Evolutionary conservation across 2,888 invertebrate genomes (phyloP).

Genomic region (Chymomyza procnemis): DNA sequence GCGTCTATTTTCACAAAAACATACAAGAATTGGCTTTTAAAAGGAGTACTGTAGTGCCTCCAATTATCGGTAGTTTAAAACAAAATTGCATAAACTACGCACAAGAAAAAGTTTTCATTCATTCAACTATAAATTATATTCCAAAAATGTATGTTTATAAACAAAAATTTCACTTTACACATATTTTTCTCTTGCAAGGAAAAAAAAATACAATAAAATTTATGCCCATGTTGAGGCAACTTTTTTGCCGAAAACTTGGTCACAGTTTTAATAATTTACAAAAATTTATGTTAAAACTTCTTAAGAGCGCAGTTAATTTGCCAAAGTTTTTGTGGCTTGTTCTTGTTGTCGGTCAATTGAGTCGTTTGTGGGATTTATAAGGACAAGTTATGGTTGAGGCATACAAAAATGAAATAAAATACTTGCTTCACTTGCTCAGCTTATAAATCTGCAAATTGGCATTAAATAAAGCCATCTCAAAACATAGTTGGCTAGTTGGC

Average conservation of each 20-base stretch:
- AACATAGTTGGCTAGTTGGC: not conserved
- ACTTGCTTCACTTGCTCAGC: not conserved
- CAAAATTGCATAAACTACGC: not conserved
- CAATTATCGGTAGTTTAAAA: not conserved
- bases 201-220: not conserved
- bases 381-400: not conserved
- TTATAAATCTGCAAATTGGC: constrained; percentile 1
- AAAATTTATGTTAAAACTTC: constrained; percentile 56
- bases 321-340: constrained; percentile 52
- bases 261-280: constrained; percentile 50
- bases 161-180: not conserved
- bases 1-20: too few relatives aligned
- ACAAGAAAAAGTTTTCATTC: too few relatives aligned
- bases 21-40: too few relatives aligned
- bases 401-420: not conserved
- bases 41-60: not conserved
- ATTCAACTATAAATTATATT: not conserved
- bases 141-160: constrained; percentile 5
- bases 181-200: constrained; percentile 16
- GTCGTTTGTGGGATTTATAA: constrained; percentile 33
- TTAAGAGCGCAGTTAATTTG: constrained; percentile 50
- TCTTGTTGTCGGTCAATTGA: constrained; percentile 53
- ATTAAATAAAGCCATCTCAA: not conserved
- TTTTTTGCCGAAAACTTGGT: constrained; percentile 33
- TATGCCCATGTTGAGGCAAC: constrained; percentile 13